Conservation (phyloP, 2,888 invertebrate species). For the Thysanoteuthis rhombus region DNA sequence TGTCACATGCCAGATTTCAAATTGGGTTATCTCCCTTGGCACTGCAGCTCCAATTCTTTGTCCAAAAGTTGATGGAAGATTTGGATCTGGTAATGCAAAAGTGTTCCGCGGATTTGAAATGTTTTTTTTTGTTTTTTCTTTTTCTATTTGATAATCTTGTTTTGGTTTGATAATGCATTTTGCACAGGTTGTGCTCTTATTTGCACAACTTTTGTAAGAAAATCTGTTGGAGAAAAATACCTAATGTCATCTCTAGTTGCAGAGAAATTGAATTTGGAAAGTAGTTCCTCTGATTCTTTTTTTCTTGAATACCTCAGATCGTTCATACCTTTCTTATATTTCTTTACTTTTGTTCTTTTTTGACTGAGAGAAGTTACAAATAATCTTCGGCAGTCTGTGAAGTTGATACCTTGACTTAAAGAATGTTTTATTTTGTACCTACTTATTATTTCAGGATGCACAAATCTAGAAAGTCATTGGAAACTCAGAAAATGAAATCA, state of each 20-base stretch:
- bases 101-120: not conserved
- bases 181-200: not conserved
- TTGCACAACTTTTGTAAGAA: not conserved
- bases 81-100: not conserved
- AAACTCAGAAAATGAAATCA: not conserved
- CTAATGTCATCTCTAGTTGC: not conserved
- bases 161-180: not conserved
- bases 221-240: not conserved
- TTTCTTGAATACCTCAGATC: not conserved
- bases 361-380: not conserved
- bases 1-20: not conserved
- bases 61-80: not conserved
- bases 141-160: not conserved
- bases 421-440: not conserved
- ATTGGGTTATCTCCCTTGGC: not conserved
- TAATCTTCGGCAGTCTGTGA: not conserved
- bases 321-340: not conserved
- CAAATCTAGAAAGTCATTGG: not conserved
- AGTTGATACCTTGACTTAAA: not conserved
- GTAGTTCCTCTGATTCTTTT: not conserved
- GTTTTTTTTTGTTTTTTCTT: not conserved
- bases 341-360: not conserved
- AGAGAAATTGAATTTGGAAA: not conserved
- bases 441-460: not conserved
- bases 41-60: not conserved